phyloP scores from a whole-genome alignment of 64 coral and sea anemone genomes.

The Actinia tenebrosa region DNA sequence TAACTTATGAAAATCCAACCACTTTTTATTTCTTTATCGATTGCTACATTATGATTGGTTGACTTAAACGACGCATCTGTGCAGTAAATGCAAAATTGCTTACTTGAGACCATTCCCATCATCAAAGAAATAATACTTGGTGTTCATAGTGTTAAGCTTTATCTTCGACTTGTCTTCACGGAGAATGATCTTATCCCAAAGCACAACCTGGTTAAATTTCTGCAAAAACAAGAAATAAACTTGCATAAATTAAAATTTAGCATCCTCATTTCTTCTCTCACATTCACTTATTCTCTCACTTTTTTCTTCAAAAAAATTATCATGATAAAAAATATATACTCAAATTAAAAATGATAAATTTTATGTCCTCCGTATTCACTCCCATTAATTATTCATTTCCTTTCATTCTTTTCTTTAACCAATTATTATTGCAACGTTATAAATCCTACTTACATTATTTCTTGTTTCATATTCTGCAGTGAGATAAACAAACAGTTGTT shows the following conservation, averaged over 20 bases:
- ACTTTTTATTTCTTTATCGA: too few species aligned
- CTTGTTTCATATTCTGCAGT: slow-evolving; percentile 90
- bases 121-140: slow-evolving; percentile 99
- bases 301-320: not conserved
- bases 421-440: too few species aligned
- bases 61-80: too few species aligned
- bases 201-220: slow-evolving; percentile 96
- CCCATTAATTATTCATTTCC: too few species aligned
- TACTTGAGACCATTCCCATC: slow-evolving; percentile 92
- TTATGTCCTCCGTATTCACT: too few species aligned
- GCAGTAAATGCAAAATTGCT: not conserved
- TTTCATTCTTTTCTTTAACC: too few species aligned
- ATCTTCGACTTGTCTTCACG: slow-evolving; percentile 78
- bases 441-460: slow-evolving; percentile 65
- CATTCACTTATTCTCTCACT: too few species aligned
- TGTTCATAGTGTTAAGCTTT: slow-evolving; percentile 78
- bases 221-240: not conserved
- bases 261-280: not conserved
- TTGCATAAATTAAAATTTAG: not conserved
- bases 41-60: too few species aligned
- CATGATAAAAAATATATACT: not conserved
- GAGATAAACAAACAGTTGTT: slow-evolving; percentile 93
- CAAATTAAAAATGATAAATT: too few species aligned
- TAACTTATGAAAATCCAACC: too few species aligned
- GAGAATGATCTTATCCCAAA: slow-evolving; percentile 98